Evolutionary conservation across 2,113 vertebrate species (phyloP).

Genomic region (Nycticorax nycticorax): DNA sequence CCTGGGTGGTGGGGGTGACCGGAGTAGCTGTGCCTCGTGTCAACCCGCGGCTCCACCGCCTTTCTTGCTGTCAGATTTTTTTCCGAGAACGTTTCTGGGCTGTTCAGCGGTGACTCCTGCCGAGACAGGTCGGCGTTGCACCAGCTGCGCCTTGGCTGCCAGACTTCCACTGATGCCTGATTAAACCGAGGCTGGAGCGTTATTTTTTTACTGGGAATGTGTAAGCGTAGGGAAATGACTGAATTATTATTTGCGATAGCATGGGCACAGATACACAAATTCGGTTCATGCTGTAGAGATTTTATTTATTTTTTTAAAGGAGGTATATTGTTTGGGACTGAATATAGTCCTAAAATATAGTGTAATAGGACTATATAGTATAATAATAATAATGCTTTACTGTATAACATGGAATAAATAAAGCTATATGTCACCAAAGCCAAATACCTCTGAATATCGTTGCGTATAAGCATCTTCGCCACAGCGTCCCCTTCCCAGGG

Average conservation of each 20-base stretch:
- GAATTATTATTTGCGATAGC: not conserved
- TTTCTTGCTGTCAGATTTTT: not conserved
- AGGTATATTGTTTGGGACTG: not conserved
- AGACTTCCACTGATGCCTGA: not conserved
- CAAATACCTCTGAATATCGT: not conserved
- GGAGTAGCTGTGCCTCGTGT: no score
- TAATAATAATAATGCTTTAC: no score
- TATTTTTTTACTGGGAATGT: no score
- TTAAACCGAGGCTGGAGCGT: rapidly evolving
- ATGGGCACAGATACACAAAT: not conserved
- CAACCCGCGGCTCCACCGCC: rapidly evolving
- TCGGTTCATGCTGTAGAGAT: rapidly evolving
- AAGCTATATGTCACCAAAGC: not conserved
- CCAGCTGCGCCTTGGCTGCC: not conserved
- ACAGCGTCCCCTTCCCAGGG: no score
- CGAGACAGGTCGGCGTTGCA: not conserved
- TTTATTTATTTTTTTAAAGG: no score
- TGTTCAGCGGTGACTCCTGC: not conserved
- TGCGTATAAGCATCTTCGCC: not conserved
- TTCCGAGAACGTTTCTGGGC: not conserved
- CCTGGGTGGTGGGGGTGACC: rapidly evolving
- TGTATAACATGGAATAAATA: no score
- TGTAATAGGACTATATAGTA: no score
- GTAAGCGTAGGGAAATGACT: rapidly evolving
- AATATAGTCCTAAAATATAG: no score